phyloP scores from a whole-genome alignment of 1,140 invertebrate species.

The Zaprionus nigranus region DNA sequence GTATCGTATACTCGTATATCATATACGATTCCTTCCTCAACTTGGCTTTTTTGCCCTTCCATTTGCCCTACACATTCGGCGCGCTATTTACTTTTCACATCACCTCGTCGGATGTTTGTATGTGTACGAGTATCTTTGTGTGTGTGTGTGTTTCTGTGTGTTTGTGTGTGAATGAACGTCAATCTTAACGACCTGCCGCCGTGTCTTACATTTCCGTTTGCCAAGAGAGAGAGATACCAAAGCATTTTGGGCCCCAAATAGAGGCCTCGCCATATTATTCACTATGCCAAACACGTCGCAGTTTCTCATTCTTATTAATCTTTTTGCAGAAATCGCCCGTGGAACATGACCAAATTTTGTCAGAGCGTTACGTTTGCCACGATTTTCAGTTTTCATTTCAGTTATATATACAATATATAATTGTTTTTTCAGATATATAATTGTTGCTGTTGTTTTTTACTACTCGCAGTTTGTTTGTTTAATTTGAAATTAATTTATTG shows the following conservation, averaged over 20 bases:
- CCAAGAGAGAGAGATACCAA: constrained; percentile 8
- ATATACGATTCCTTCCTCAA: constrained; percentile 4
- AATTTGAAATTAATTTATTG: constrained; percentile 56
- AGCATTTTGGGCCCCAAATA: not conserved
- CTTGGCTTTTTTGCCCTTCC: constrained; percentile 18
- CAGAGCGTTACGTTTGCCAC: constrained; percentile 55
- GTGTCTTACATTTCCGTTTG: constrained; percentile 70
- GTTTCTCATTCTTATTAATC: constrained; percentile 69
- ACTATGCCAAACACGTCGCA: constrained; percentile 69
- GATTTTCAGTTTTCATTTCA: not conserved
- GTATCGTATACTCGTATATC: constrained; percentile 12
- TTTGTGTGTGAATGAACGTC: constrained; percentile 7
- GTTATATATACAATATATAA: not conserved
- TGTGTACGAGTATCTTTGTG: not conserved
- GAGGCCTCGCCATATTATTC: constrained; percentile 10
- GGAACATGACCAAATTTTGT: constrained; percentile 53
- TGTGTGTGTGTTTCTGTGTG: constrained; percentile 2
- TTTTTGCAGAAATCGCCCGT: constrained; percentile 72
- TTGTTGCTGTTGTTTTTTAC: constrained; percentile 32
- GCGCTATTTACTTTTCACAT: constrained; percentile 27
- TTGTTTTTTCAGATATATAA: constrained; percentile 42
- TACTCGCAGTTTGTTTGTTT: constrained; percentile 49
- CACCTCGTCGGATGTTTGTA: not conserved
- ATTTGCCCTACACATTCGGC: constrained; percentile 43
- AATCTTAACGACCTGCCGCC: constrained; percentile 48